A percentile compares a stretch with the other conserved stretches of the same genome.
Conservation (phyloP, 2,113 vertebrate species). For the Poeciliopsis occidentalis region DNA sequence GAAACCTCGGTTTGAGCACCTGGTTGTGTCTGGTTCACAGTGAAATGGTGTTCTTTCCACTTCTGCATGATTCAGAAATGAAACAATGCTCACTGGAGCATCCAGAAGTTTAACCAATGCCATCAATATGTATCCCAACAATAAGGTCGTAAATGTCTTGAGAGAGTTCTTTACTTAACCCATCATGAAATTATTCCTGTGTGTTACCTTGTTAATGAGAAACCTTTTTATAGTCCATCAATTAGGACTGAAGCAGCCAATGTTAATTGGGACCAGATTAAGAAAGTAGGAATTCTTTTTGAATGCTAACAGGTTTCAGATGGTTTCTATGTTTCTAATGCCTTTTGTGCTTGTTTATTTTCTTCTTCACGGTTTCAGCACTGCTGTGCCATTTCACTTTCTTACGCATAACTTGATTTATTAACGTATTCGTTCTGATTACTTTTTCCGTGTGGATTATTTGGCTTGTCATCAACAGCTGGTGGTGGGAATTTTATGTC, state of each 20-base stretch:
- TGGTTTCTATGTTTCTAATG: background rate
- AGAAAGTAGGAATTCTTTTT: background rate
- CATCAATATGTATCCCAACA: background rate
- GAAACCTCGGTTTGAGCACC: too few species aligned
- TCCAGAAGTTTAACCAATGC: background rate
- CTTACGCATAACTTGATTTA: background rate
- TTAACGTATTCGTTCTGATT: background rate
- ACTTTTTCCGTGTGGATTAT: background rate
- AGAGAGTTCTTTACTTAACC: background rate
- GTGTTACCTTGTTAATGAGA: background rate
- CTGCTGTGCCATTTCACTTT: too few species aligned
- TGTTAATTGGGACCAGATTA: background rate
- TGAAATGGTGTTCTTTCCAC: background rate
- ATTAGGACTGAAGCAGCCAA: background rate
- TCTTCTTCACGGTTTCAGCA: too few species aligned
- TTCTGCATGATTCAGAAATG: background rate
- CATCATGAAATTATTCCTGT: too few species aligned
- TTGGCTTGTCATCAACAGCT: background rate
- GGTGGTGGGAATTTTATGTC: background rate
- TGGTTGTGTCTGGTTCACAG: background rate
- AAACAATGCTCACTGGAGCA: background rate
- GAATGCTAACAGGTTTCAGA: background rate
- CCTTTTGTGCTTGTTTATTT: background rate
- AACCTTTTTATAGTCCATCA: background rate
- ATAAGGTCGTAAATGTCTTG: background rate